phyloP scores from a whole-genome alignment of 1,140 invertebrate genomes.

The Chironomus tepperi region DNA sequence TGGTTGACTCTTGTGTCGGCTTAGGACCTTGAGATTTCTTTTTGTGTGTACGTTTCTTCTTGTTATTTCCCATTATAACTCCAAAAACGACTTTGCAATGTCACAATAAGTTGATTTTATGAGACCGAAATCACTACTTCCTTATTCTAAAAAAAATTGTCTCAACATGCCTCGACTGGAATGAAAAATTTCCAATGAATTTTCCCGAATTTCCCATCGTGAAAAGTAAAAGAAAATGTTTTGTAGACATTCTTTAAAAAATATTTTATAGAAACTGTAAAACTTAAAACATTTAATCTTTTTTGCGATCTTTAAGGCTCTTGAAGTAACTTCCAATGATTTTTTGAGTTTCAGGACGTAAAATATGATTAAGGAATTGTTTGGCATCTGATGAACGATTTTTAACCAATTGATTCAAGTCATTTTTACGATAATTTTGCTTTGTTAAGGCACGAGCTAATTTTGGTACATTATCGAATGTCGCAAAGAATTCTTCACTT shows the following conservation, averaged over 20 bases:
- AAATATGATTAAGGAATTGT: neutral
- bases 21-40: neutral
- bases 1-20: neutral
- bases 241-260: neutral
- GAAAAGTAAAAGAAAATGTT: neutral
- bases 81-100: too few relatives aligned
- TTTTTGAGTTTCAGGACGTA: neutral
- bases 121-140: neutral
- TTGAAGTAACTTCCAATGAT: neutral
- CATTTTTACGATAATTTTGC: neutral
- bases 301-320: neutral
- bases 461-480: neutral
- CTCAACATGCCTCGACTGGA: neutral
- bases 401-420: neutral
- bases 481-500: neutral
- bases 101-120: too few relatives aligned
- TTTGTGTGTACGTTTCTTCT: neutral
- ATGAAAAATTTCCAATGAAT: neutral
- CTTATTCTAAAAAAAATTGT: neutral
- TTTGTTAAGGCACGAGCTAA: neutral
- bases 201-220: neutral
- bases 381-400: neutral
- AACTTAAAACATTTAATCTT: neutral
- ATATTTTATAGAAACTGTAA: neutral
- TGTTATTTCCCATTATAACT: neutral